phyloP scores from a whole-genome alignment of 2,797 vertebrate species.

The Myotis myotis region DNA sequence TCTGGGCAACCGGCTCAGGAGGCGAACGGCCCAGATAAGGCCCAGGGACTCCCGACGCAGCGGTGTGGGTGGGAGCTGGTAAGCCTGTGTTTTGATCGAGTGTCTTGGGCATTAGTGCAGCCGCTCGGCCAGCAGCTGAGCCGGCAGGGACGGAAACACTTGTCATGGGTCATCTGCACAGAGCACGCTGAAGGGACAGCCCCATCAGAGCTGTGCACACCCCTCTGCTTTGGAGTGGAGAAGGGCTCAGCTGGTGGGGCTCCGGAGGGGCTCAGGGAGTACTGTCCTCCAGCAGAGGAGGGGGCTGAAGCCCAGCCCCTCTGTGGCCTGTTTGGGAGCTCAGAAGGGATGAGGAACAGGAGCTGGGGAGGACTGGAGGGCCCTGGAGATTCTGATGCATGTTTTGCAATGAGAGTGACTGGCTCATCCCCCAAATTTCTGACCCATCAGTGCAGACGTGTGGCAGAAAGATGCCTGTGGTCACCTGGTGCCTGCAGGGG shows the following conservation, averaged over 20 bases:
- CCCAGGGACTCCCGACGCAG: no score
- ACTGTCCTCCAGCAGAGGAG: not conserved
- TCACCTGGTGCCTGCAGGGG: no score
- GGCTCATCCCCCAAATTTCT: not conserved
- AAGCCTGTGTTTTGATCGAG: not conserved
- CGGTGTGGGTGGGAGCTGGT: not conserved
- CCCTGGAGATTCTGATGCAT: not conserved
- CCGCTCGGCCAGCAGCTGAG: not conserved
- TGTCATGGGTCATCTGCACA: no score
- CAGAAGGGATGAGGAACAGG: not conserved
- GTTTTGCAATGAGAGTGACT: not conserved
- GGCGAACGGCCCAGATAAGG: no score
- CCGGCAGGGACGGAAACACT: no score
- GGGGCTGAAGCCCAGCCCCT: no score
- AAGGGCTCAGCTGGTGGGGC: not conserved
- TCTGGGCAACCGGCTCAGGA: not conserved
- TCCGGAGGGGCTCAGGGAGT: not conserved
- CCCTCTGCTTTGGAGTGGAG: not conserved
- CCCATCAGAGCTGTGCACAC: rapidly evolving
- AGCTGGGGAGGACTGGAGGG: not conserved
- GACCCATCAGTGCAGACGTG: not conserved
- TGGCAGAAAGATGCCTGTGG: not conserved
- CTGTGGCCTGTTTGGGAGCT: not conserved
- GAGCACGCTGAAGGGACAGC: not conserved
- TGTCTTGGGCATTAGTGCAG: not conserved